phyloP scores from a whole-genome alignment of 2,797 vertebrate genomes.

The Sarcoramphus papa region DNA sequence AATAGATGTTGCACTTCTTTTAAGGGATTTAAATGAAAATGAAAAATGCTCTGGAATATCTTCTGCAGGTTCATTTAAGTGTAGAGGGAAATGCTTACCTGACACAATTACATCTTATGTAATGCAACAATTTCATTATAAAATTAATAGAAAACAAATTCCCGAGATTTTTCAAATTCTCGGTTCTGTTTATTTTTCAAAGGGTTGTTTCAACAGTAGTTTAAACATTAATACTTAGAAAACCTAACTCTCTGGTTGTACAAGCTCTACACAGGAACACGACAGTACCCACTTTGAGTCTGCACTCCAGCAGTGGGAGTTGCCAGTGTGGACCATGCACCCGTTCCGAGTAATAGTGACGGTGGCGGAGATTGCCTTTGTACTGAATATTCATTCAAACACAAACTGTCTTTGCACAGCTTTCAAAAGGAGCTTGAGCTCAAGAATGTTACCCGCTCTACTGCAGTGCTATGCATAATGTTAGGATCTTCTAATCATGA shows the following conservation, averaged over 20 bases:
- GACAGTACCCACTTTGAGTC: neutral
- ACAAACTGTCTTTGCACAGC: neutral
- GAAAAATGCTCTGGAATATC: neutral
- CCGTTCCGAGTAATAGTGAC: neutral
- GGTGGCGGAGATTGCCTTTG: neutral
- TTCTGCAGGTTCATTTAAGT: neutral
- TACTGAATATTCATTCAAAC: neutral
- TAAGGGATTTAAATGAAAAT: neutral
- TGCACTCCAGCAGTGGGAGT: neutral
- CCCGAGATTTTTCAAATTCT: neutral
- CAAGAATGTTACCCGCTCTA: neutral
- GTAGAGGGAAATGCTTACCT: neutral
- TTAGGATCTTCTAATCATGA: neutral
- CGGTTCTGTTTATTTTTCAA: neutral
- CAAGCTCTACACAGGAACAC: neutral
- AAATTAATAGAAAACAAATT: neutral
- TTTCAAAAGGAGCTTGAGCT: neutral
- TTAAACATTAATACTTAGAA: neutral
- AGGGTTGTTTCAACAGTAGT: neutral
- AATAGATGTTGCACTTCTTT: neutral
- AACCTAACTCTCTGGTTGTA: neutral
- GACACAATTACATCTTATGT: neutral
- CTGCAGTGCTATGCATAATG: neutral
- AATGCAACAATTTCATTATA: neutral
- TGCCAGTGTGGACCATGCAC: rapidly evolving